Base-by-base conservation (phyloP, 2,113 vertebrate genomes). In the Lichenostomus cassidix region DNA sequence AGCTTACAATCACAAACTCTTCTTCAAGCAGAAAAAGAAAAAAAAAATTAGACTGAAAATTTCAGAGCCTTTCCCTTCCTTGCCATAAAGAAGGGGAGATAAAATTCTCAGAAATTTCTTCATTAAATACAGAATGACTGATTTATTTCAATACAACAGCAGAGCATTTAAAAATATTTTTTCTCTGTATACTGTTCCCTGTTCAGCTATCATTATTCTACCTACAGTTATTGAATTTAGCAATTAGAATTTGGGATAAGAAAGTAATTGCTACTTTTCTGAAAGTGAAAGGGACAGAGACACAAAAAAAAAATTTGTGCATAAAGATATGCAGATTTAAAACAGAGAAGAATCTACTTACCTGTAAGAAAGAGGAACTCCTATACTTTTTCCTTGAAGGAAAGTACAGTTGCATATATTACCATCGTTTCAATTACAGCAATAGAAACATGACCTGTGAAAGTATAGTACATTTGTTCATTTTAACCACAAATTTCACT, bases 231-330 rank as follows among this genome's bases (percentile, higher is more conserved):
- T 60, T 79, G 39, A 42, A 75, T 39, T 95, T 92, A 78, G 37
- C 42, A 89, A 63, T 83, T 68, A 86, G 85, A 96, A 89, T 55
- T 53, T 80, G 69, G 28, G 55, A 80, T 65, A 63, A 46, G 52
- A 88, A 86, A 96, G 63, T 70, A 95, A 70, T 67, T 44, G 31
- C 73, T 59, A 49, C 56, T 89, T 97, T 94, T 62, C 89, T 59
- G 47, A 21, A 85, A 58, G 42, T 71, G 69, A 89, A 17, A 7
- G 49, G 22, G 25, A 29, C n/a, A 44, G 65, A 92, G 37, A 86
- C 35, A 33, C 27, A n/a, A n/a, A n/a, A n/a, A n/a, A n/a, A n/a
- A n/a, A n/a, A n/a, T n/a, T n/a, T n/a, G n/a, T n/a, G n/a, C n/a
- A n/a, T n/a, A n/a, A n/a, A 77, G 70, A 82, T 37, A 67, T 17